Percentiles rank a stretch among this genome's conserved stretches.
Evolutionary conservation across 2,113 vertebrate species (phyloP).

Genomic region (Tragulus kanchil): DNA sequence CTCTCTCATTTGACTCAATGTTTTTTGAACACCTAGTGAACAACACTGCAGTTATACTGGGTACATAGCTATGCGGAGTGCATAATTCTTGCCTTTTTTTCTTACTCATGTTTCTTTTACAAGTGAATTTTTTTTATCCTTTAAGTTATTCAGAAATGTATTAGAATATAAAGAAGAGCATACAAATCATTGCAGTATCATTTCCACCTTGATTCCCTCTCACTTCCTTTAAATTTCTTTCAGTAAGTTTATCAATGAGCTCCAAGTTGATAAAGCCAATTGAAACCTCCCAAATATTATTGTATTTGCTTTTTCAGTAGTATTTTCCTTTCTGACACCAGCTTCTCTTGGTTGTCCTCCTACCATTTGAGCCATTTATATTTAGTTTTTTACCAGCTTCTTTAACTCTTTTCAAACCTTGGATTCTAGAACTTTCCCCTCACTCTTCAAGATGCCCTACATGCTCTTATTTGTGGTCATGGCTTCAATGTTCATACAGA

Average conservation of each 20-base stretch:
- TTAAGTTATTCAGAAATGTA: constrained; percentile 4
- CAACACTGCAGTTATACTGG: neutral
- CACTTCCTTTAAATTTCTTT: neutral
- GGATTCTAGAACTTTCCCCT: neutral
- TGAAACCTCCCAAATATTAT: neutral
- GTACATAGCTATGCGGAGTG: neutral
- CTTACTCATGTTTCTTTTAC: neutral
- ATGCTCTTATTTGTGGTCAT: neutral
- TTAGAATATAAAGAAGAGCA: constrained; percentile 14
- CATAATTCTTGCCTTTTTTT: neutral
- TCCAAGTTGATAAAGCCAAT: neutral
- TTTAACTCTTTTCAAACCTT: neutral
- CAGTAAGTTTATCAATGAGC: neutral
- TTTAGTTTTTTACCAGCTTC: neutral
- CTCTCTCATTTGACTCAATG: neutral
- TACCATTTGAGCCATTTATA: neutral
- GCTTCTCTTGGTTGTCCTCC: neutral
- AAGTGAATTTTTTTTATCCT: neutral
- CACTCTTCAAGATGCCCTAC: neutral
- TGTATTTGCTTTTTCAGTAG: neutral
- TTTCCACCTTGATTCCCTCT: neutral
- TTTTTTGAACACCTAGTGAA: neutral
- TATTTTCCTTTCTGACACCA: neutral
- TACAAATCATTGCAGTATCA: neutral
- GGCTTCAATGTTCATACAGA: neutral